Conservation (phyloP, 2,797 vertebrate species). For the Melanotaenia trifasciata region DNA sequence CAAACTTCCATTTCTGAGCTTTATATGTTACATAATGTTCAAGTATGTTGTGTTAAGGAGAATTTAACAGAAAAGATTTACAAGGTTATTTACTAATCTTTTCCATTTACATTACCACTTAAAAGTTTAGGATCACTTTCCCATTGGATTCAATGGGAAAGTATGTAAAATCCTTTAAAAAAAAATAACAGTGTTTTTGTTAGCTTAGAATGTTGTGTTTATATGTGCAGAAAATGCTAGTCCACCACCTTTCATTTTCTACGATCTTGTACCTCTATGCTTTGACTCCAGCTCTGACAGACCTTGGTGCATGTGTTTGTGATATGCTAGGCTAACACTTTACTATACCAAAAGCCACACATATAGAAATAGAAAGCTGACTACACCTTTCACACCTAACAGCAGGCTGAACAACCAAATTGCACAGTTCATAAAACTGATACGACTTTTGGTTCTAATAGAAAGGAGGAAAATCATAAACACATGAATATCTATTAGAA, state of each 20-base stretch:
- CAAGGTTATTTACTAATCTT: too few species aligned
- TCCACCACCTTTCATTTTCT: background rate
- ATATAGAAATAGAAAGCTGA: background rate
- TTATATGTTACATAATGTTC: too few species aligned
- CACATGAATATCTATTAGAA: constrained; percentile 26
- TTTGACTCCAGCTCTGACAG: background rate
- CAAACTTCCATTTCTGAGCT: too few species aligned
- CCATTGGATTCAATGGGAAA: too few species aligned
- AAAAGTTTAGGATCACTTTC: too few species aligned
- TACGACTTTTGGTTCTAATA: constrained; percentile 1
- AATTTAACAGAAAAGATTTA: too few species aligned
- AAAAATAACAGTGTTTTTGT: too few species aligned
- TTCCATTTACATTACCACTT: too few species aligned
- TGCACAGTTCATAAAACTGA: constrained; percentile 7
- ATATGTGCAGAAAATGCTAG: too few species aligned
- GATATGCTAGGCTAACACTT: background rate
- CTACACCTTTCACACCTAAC: constrained; percentile 11
- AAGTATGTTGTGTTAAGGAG: too few species aligned
- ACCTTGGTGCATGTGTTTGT: background rate
- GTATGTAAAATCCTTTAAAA: too few species aligned
- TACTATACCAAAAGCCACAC: background rate
- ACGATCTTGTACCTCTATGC: background rate
- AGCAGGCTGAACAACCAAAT: constrained; percentile 14
- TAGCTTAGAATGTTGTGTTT: too few species aligned
- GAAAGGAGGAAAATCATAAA: constrained; percentile 14